phyloP scores from a whole-genome alignment of 2,888 invertebrate genomes.

The Alloscopus bannaensis region DNA sequence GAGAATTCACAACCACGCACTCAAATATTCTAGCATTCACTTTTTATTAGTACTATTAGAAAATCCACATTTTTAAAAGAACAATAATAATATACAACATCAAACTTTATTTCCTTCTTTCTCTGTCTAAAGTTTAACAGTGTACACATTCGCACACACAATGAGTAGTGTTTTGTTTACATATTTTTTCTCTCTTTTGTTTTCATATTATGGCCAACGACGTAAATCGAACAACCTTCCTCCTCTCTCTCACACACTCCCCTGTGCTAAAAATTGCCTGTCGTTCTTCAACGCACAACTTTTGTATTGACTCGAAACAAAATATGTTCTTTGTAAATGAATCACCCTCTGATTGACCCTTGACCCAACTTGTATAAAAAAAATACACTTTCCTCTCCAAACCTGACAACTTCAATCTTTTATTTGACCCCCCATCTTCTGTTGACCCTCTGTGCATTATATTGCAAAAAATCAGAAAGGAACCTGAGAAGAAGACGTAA shows the following conservation, averaged over 20 bases:
- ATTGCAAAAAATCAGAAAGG: constrained; percentile 66
- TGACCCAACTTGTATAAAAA: constrained; percentile 31
- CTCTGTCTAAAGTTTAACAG: no score
- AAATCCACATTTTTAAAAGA: no score
- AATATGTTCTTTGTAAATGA: constrained; percentile 30
- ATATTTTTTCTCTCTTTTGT: constrained; percentile 23
- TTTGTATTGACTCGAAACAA: constrained; percentile 16
- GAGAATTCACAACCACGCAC: no score
- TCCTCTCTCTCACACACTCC: constrained; percentile 43
- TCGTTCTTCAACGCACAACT: constrained; percentile 39
- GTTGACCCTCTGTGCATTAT: constrained; percentile 52
- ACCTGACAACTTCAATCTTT: constrained; percentile 55
- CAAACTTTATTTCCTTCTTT: no score
- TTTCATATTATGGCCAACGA: constrained; percentile 48
- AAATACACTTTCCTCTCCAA: no score
- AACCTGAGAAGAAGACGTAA: constrained; percentile 72
- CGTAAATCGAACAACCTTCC: no score
- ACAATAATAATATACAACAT: no score
- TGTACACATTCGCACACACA: constrained; percentile 14
- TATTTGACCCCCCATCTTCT: constrained; percentile 54
- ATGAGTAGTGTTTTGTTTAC: constrained; percentile 7
- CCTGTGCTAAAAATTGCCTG: constrained; percentile 41
- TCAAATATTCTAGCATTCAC: no score
- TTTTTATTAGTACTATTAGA: no score
- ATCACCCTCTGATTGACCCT: constrained; percentile 29